Conservation (phyloP, 2,113 vertebrate genomes). For the Seriola rivoliana region DNA sequence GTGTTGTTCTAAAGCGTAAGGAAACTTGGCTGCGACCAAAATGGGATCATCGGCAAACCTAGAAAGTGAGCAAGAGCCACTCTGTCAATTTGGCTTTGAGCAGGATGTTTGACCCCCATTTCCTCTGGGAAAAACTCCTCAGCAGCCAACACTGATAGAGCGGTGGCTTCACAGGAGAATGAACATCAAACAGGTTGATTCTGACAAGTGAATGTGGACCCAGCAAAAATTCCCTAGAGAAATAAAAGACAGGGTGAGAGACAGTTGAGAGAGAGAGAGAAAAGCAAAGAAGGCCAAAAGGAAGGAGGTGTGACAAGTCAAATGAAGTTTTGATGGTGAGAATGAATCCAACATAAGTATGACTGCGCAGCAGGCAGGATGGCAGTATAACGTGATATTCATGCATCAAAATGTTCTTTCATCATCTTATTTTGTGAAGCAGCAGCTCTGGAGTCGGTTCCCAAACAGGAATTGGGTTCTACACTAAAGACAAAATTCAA, state of each 20-base stretch:
- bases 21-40: constrained; percentile 18
- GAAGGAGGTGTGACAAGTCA: background rate
- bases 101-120: constrained; percentile 30
- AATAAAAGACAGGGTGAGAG: constrained; percentile 30
- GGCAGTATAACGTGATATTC: background rate
- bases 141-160: constrained; percentile 20
- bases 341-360: background rate
- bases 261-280: background rate
- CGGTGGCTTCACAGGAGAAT: constrained; percentile 34
- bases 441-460: background rate
- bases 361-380: background rate
- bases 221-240: constrained; percentile 17
- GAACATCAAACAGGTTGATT: constrained; percentile 52
- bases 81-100: constrained; percentile 6
- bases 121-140: constrained; percentile 25
- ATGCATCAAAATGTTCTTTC: background rate
- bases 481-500: background rate
- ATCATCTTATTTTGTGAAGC: background rate
- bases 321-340: background rate
- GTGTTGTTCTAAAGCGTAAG: background rate
- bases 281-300: background rate
- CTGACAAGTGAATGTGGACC: constrained; percentile 21
- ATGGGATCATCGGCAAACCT: constrained; percentile 13
- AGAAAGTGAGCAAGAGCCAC: background rate
- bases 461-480: background rate